Base-by-base conservation (phyloP, 2,888 invertebrate genomes). In the Polymixis flavicincta region DNA sequence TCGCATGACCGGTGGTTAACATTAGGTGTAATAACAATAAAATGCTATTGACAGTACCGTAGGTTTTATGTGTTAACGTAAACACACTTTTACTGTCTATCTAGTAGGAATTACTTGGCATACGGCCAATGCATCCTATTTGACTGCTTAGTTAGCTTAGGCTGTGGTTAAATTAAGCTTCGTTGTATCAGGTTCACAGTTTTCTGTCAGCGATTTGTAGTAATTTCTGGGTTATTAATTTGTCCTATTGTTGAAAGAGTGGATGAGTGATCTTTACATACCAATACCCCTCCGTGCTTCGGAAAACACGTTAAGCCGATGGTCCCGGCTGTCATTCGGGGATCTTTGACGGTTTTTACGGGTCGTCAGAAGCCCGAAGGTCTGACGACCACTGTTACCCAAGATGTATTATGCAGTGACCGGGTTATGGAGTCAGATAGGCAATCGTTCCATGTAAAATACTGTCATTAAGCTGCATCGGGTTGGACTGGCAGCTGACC, bases 21-120 rank as follows among this genome's bases (percentile, higher is more conserved):
- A 75, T 37, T 67, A 60, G 45, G 25, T 54, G 60, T 32, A 76
- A 67, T 76, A 76, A 76, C 67, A 76, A 37, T 76, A 37, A 37
- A 75, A 64, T 17, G n/a, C 28, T 25, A 25, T 67, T 45, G 32
- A 22, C 52, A n/a, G 3, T 54, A 42, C 37, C 1, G 19, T 11
- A 25, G 14, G 8, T 17, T 32, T 22, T 13, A 50, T 60, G 32
- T 60, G 66, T 37, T 37, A 45, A 45, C 66, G 14, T 60, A 54
- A 66, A 76, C 48, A 60, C 28, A 59, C 17, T 42, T 64, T 60
- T 67, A 60, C 32, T 59, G 17, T 67, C 59, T 52, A 59, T 65
- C 5, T 4, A 22, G 2, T 52, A 32, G 8, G 25, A 54, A 66
- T 45, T 42, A 37, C 59, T 66, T 76, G 75, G 60, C 59, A 14